Evolutionary conservation across 1,140 invertebrate genomes (phyloP).

Genomic region (Chironomus tepperi): DNA sequence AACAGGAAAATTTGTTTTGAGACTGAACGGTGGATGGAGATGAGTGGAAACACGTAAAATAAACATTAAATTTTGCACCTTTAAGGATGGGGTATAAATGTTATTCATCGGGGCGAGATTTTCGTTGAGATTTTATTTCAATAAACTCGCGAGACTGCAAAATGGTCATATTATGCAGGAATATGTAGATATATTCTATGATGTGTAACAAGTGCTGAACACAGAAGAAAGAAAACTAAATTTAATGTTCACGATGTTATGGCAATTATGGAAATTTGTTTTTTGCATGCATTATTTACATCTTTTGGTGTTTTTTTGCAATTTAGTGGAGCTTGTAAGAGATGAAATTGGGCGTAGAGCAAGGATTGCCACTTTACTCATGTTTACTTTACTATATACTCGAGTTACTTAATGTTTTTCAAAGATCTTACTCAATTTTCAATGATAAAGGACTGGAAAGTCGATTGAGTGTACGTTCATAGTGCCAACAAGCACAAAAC

Average conservation of each 20-base stretch:
- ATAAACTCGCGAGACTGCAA: neutral
- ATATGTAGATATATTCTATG: no score
- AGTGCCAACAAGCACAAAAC: no score
- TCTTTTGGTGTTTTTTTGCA: neutral
- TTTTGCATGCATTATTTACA: neutral
- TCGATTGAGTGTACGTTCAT: no score
- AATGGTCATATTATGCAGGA: neutral
- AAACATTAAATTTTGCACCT: no score
- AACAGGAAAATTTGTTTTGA: neutral
- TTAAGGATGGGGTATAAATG: neutral
- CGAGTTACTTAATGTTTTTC: no score
- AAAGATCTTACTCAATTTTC: no score
- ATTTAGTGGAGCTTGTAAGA: neutral
- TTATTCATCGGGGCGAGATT: neutral
- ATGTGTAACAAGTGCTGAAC: neutral
- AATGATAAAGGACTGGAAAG: no score
- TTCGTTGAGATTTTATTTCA: neutral
- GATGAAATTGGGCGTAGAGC: neutral
- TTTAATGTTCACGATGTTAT: neutral
- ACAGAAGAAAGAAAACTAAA: neutral
- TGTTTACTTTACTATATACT: no score
- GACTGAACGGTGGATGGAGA: neutral
- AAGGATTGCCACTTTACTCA: neutral
- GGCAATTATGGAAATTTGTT: conserved; percentile 1
- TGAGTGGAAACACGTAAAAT: no score